These are phyloP conservation scores for Apotomis betuletana DNA, from an alignment of 2,888 invertebrate species.

Conservation along the genomic window DNA sequence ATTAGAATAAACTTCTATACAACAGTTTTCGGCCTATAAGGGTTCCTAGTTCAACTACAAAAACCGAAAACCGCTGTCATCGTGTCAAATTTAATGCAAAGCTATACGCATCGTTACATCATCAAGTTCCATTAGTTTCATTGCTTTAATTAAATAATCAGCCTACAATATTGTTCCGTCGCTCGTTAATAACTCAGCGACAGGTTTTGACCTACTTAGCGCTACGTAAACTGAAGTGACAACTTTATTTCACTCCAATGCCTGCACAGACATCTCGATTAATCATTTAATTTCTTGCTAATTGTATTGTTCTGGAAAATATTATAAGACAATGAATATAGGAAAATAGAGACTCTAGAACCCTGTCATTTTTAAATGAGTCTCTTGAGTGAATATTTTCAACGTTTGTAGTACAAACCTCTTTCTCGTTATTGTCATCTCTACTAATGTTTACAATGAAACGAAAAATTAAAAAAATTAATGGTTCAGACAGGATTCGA, in stretches of 20 bases:
- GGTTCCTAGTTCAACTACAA: too few relatives aligned
- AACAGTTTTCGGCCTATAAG: too few relatives aligned
- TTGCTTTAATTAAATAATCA: conserved; percentile 7
- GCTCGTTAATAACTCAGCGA: conserved; percentile 14
- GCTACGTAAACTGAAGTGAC: conserved; percentile 22
- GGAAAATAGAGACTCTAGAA: background rate
- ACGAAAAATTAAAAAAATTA: too few relatives aligned
- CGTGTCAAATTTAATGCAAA: too few relatives aligned
- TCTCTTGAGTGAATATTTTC: too few relatives aligned
- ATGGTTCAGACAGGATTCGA: too few relatives aligned
- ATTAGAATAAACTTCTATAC: too few relatives aligned
- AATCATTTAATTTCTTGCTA: background rate
- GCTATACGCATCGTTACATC: background rate
- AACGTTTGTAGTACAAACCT: too few relatives aligned
- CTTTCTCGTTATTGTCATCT: too few relatives aligned
- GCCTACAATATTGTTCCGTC: conserved; percentile 2
- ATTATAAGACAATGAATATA: background rate
- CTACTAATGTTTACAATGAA: too few relatives aligned
- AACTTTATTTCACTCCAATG: conserved; percentile 18
- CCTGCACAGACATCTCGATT: conserved; percentile 9
- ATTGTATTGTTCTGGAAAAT: background rate
- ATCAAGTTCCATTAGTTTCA: background rate
- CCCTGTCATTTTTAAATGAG: too few relatives aligned
- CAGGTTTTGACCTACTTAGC: conserved; percentile 23
- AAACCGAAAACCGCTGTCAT: too few relatives aligned